phyloP scores from a whole-genome alignment of 2,113 vertebrate species.

The Silurus glanis region DNA sequence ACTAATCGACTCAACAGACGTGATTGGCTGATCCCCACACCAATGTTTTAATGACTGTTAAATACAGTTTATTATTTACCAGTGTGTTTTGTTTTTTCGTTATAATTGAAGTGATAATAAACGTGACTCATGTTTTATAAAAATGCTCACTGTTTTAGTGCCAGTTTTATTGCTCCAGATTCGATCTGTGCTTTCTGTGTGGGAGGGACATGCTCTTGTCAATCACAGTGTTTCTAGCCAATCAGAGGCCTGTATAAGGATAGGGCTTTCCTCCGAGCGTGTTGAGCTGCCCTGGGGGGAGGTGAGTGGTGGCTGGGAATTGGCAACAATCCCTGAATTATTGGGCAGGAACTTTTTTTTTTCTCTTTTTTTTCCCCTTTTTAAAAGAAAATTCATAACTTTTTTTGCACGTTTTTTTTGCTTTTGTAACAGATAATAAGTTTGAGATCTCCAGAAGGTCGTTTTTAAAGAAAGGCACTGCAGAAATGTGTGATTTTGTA shows the following conservation, averaged over 20 bases:
- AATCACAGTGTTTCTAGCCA: not conserved
- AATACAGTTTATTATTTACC: not conserved
- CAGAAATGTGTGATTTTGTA: not conserved
- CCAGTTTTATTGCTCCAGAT: not conserved
- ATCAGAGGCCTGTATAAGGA: not conserved
- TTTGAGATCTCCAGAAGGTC: not conserved
- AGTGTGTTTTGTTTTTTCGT: not conserved
- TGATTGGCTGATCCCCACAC: not conserved
- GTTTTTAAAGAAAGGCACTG: not conserved
- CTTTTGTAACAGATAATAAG: not conserved
- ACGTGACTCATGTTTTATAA: not conserved
- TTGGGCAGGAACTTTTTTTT: no score
- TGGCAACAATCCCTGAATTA: not conserved
- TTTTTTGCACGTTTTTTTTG: not conserved
- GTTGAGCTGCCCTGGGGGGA: not conserved
- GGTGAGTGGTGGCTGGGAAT: not conserved
- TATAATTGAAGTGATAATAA: not conserved
- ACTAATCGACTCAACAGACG: no score
- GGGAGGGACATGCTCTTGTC: not conserved
- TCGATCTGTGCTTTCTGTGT: not conserved
- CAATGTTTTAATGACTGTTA: not conserved
- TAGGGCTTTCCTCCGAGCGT: not conserved
- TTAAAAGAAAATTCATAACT: not conserved
- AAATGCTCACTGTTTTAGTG: not conserved
- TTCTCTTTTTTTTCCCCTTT: no score